Evolutionary conservation across 2,888 invertebrate genomes (phyloP), one percentile per base, ranked within the genome.

Genomic region (Rhamphomyia laevipes): DNA sequence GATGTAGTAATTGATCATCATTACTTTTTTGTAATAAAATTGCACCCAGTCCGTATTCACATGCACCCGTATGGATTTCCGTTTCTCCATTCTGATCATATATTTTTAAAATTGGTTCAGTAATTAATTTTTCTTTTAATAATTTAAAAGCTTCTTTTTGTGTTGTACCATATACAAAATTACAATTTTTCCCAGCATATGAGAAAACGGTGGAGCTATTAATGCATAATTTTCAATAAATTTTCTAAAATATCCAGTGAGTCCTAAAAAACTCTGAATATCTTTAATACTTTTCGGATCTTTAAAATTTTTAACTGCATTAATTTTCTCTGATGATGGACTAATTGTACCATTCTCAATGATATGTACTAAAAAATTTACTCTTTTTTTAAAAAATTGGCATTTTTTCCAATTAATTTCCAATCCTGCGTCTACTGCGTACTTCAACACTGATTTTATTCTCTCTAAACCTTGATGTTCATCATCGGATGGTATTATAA

Each of bases 351-450:
- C 49, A 11, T 50, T 44, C 23, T 54, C 51, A 1, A 56, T 43
- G 1, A 53, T 27, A 13, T 55, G 54, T 10, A 51, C 49, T 0
- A 55, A 40, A 27, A 53, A 55, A 13, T 55, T 49, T 2, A 56
- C 48, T 16, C n/a, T 40, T 2, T 17, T 53, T 41, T 43, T 47
- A 11, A 56, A 16, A n/a, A 56, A 54, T 30, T 55, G 51, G 11
- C 55, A 57, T 21, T 57, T 57, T 12, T 23, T 31, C 56, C 57
- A 57, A 13, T 54, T 55, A 1, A 55, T 53, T n/a, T 44, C 41
- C 11, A 55, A 33, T 2, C 52, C 53, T 13, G 50, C 45, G 12
- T 45, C 18, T 11, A 49, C 27, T 10, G 55, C 55, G 7, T 44
- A 27, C 5, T 38, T 10, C 40, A 55, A 31, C 1, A 55, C 53